A percentile compares a stretch with the other conserved stretches of the same genome.
phyloP scores from a whole-genome alignment of 2,113 vertebrate species.

The Saguinus imperator region DNA sequence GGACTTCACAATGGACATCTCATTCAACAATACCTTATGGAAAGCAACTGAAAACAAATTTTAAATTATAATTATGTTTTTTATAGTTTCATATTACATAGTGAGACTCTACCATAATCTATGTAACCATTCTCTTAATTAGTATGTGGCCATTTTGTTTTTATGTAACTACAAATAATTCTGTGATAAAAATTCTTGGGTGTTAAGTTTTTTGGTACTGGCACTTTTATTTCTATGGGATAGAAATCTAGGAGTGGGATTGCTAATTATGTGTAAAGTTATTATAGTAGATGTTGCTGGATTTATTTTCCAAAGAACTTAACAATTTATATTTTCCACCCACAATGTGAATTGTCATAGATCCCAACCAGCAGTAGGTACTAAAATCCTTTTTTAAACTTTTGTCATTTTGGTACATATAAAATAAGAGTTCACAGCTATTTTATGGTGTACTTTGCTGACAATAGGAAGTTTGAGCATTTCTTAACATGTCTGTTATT shows the following conservation, averaged over 20 bases:
- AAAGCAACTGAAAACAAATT: neutral
- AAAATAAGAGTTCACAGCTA: neutral
- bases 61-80: neutral
- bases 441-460: neutral
- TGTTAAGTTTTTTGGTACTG: neutral
- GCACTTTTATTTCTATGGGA: neutral
- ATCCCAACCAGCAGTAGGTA: neutral
- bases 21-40: neutral
- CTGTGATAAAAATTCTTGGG: neutral
- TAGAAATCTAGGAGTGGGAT: neutral
- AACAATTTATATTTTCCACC: neutral
- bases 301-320: neutral
- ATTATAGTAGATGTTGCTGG: neutral
- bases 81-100: neutral
- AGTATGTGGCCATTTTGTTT: neutral
- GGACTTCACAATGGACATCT: neutral
- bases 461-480: neutral
- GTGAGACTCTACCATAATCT: neutral
- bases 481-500: neutral
- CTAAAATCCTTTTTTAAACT: neutral
- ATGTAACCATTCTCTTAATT: neutral
- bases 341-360: neutral
- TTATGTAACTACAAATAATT: neutral
- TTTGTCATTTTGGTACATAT: neutral
- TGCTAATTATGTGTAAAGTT: neutral